These are phyloP conservation scores for Agrochola macilenta DNA, from an alignment of 2,888 invertebrate species.

Conservation along the genomic window DNA sequence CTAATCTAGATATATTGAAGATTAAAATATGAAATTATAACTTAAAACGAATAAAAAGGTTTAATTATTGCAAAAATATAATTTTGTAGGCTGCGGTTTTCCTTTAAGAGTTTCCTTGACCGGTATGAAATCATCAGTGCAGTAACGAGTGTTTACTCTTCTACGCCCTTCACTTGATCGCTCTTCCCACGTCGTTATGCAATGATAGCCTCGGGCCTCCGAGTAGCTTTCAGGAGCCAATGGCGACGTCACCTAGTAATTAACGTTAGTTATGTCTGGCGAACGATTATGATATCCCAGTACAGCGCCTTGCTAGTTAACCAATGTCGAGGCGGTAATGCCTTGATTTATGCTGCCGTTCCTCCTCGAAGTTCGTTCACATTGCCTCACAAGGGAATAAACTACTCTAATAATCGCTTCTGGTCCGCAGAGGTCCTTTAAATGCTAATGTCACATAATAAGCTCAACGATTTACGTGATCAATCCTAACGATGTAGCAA, in stretches of 20 bases:
- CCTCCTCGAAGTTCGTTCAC: conserved; percentile 73
- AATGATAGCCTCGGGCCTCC: conserved; percentile 73
- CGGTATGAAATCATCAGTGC: conserved; percentile 85
- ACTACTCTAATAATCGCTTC: conserved; percentile 70
- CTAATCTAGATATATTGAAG: conserved; percentile 29
- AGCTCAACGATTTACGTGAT: conserved; percentile 72
- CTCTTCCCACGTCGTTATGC: conserved; percentile 81
- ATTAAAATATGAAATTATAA: conserved; percentile 9
- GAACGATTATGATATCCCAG: conserved; percentile 78
- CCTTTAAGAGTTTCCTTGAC: conserved; percentile 84
- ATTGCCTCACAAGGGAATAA: conserved; percentile 59
- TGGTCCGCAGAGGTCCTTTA: conserved; percentile 72
- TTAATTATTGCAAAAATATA: conserved; percentile 59
- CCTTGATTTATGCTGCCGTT: conserved; percentile 80
- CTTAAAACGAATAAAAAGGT: conserved; percentile 19
- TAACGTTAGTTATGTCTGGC: conserved; percentile 73
- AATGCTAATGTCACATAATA: conserved; percentile 75
- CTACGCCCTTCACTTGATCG: conserved; percentile 81
- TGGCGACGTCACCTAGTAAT: conserved; percentile 70
- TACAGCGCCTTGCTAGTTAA: conserved; percentile 72
- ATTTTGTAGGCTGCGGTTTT: conserved; percentile 75
- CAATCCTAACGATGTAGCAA: conserved; percentile 53
- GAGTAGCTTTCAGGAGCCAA: conserved; percentile 76
- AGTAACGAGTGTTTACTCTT: conserved; percentile 82
- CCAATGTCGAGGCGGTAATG: conserved; percentile 77